A percentile compares a stretch with the other conserved stretches of the same genome.
Conservation (phyloP, 2,113 vertebrate genomes). For the Pampusana beccarii region DNA sequence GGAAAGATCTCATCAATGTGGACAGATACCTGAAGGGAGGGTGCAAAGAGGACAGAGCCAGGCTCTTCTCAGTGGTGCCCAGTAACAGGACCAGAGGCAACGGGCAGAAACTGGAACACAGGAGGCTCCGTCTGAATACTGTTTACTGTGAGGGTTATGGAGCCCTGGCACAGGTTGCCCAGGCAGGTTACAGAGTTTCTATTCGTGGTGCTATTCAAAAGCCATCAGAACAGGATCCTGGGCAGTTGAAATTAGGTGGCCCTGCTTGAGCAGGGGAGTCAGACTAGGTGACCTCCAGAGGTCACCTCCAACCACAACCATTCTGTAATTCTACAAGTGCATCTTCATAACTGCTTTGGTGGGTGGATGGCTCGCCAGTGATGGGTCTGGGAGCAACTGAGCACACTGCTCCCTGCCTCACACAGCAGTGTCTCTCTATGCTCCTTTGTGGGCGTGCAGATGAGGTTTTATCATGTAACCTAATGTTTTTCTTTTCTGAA, state of each 20-base stretch:
- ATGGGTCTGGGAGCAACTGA: background rate
- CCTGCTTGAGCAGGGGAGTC: background rate
- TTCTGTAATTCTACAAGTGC: background rate
- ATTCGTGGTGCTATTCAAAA: background rate
- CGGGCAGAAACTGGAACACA: too few relatives aligned
- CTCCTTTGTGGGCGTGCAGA: background rate
- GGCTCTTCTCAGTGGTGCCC: background rate
- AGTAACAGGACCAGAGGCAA: background rate
- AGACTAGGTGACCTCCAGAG: background rate
- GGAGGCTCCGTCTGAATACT: background rate
- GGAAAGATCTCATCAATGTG: background rate
- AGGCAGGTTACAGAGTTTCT: fast-evolving
- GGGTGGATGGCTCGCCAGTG: background rate
- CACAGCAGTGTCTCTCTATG: background rate
- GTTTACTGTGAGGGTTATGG: too few relatives aligned
- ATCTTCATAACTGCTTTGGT: background rate
- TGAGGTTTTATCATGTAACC: background rate
- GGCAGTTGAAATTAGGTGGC: background rate
- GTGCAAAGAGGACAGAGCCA: background rate
- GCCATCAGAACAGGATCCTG: background rate
- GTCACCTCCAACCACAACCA: background rate
- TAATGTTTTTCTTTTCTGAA: background rate
- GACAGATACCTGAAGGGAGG: background rate
- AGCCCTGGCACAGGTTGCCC: background rate
- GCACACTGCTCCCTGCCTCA: background rate